phyloP scores from a whole-genome alignment of 2,113 vertebrate genomes.

The Nycticebus coucang region DNA sequence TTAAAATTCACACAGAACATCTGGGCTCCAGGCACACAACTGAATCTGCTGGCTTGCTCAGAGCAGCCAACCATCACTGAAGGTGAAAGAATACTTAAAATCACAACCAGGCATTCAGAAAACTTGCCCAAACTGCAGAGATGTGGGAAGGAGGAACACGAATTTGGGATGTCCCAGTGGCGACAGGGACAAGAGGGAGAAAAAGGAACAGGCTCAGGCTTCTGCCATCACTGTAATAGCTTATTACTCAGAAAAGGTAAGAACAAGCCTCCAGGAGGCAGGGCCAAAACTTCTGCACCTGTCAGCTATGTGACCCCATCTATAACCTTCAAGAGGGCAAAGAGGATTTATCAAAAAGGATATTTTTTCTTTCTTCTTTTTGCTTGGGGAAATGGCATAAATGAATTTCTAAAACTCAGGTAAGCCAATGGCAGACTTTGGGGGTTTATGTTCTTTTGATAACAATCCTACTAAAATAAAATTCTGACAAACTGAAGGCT shows the following conservation, averaged over 20 bases:
- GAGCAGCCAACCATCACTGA: background rate
- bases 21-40: background rate
- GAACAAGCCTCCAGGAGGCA: background rate
- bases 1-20: background rate
- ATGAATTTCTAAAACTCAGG: background rate
- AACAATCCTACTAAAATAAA: background rate
- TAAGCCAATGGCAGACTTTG: background rate
- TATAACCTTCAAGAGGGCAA: background rate
- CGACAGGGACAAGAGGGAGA: background rate
- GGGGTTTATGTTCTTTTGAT: background rate
- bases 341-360: background rate
- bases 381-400: background rate
- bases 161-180: background rate
- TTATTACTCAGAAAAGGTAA: background rate
- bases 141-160: no score
- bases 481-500: background rate
- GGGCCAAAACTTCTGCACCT: background rate
- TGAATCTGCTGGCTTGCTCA: background rate
- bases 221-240: background rate
- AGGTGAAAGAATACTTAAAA: background rate
- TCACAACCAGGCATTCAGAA: fast-evolving
- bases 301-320: background rate
- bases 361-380: background rate
- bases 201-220: background rate
- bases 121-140: background rate